Base-by-base conservation (phyloP, 2,797 vertebrate genomes). In the Nyctalus aviator region DNA sequence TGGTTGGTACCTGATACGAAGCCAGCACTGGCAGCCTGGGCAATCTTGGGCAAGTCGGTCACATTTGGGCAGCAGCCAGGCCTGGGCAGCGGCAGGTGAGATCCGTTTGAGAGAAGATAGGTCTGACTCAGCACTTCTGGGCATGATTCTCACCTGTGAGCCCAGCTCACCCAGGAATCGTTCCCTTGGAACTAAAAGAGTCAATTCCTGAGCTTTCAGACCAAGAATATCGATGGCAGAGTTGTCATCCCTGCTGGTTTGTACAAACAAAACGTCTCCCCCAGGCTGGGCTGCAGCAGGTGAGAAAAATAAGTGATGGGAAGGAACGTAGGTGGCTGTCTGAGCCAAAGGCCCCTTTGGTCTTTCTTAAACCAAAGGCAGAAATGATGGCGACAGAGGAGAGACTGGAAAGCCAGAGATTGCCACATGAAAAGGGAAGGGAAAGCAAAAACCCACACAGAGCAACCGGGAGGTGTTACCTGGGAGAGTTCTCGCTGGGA, bases 401-500 rank as follows among this genome's bases (percentile, higher is more conserved):
- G 37, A 41, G 37, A 41, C 37, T 41, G 6, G 6, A 6, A 41
- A 41, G 37, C 37, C 37, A 41, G 37, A 41, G 37, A 41, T 41
- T 41, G 37, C 37, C 37, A 41, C 37, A 41, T 41, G 37, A 41
- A 21, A 3, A 78, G 64, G 25, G 27, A 17, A 20, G 62, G 89
- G 84, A 79, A 81, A 89, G 53, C 41, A 85, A 59, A 91, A 88
- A 46, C 50, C 46, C 44, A 66, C 25, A 84, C 41, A 30, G 69
- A 89, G 75, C 46, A 8, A 35, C 71, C 57, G 23, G n/a, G n/a
- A 90, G 20, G 72, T 81, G 50, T 76, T 84, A 76, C 25, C 30
- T 15, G 57, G 0, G 14, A 68, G 21, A 17, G 10, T 14, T 27
- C 35, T 79, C 23, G 53, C 69, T 25, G 8, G 35, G 71, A 59